A percentile compares a stretch with the other conserved stretches of the same genome.
phyloP scores from a whole-genome alignment of 2,888 invertebrate genomes.

The Actias luna region DNA sequence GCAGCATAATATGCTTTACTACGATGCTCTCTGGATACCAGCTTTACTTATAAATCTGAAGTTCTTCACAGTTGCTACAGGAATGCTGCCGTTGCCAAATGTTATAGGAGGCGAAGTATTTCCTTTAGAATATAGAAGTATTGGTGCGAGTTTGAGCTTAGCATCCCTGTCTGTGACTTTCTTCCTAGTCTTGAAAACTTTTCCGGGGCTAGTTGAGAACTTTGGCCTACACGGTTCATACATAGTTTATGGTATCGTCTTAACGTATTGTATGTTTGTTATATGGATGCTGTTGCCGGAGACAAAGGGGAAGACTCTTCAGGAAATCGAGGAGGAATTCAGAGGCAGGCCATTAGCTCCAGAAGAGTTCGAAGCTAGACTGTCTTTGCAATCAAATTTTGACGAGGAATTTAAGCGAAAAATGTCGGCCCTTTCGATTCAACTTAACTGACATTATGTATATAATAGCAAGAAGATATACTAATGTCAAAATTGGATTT shows the following conservation, averaged over 20 bases:
- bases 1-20: constrained; percentile 34
- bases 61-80: constrained; percentile 79
- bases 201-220: constrained; percentile 70
- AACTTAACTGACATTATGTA: too few species aligned
- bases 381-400: constrained; percentile 42
- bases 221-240: constrained; percentile 81
- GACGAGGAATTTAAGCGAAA: constrained; percentile 39
- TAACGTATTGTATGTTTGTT: too few species aligned
- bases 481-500: too few species aligned
- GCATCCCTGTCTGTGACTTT: constrained; percentile 78
- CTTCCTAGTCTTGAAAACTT: constrained; percentile 83
- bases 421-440: constrained; percentile 36
- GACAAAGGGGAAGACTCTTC: constrained; percentile 78
- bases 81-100: constrained; percentile 84
- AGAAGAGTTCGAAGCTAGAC: constrained; percentile 35
- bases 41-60: constrained; percentile 74
- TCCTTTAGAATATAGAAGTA: constrained; percentile 79
- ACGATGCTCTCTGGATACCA: constrained; percentile 62
- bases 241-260: too few species aligned
- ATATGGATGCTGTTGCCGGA: too few species aligned
- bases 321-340: constrained; percentile 43
- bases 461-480: too few species aligned
- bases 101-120: constrained; percentile 86
- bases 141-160: constrained; percentile 82
- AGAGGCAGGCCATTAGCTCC: constrained; percentile 41